Evolutionary conservation across 2,888 invertebrate species (phyloP).

Genomic region (Dicranocentrus wangi): DNA sequence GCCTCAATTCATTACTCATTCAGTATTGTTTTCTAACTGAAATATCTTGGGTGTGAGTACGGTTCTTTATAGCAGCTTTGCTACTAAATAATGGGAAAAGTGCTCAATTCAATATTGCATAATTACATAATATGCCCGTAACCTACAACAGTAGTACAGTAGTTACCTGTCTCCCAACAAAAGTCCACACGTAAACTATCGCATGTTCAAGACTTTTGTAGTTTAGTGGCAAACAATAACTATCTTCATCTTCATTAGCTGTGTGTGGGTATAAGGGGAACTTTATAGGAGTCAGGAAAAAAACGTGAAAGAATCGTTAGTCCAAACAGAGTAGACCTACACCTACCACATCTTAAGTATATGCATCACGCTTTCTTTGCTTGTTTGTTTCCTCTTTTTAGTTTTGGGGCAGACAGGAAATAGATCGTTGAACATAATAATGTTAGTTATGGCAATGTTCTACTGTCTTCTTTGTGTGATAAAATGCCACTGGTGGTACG

Average conservation of each 20-base stretch:
- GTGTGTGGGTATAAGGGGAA: neutral
- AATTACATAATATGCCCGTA: conserved; percentile 47
- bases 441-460: conserved; percentile 48
- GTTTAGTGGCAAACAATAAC: conserved; percentile 21
- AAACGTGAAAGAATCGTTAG: neutral
- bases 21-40: conserved; percentile 7
- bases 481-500: conserved; percentile 31
- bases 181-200: too few relatives aligned
- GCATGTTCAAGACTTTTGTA: conserved; percentile 39
- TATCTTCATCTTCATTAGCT: conserved; percentile 31
- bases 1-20: too few relatives aligned
- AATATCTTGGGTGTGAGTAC: conserved; percentile 4
- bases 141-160: too few relatives aligned
- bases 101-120: conserved; percentile 14
- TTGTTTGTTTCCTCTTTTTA: conserved; percentile 46
- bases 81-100: neutral
- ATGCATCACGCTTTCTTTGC: conserved; percentile 33
- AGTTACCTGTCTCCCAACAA: too few relatives aligned
- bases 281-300: conserved; percentile 43
- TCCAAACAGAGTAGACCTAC: neutral
- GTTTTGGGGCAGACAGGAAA: conserved; percentile 54
- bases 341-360: too few relatives aligned
- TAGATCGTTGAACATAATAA: conserved; percentile 61
- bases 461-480: conserved; percentile 10
- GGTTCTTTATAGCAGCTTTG: neutral